These are phyloP conservation scores for Conomelus anceps DNA, from an alignment of 2,888 invertebrate genomes.

Conservation along the genomic window DNA sequence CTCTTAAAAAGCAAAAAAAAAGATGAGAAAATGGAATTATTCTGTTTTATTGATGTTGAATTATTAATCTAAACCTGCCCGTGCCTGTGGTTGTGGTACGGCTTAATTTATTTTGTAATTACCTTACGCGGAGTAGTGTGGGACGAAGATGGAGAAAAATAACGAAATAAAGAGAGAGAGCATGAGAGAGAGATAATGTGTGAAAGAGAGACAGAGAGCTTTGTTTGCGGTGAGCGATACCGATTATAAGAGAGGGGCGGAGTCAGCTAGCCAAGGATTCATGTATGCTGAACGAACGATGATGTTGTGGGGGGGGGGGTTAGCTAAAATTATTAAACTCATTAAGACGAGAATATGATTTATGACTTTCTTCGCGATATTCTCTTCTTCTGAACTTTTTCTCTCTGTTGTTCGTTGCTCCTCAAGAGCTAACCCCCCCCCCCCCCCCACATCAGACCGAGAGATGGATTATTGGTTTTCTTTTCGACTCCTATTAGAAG, in stretches of 20 bases:
- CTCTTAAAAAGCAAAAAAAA: background rate
- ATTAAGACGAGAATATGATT: background rate
- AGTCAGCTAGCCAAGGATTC: background rate
- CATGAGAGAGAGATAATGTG: background rate
- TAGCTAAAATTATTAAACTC: background rate
- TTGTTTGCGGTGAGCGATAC: background rate
- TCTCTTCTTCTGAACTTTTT: background rate
- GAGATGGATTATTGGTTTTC: background rate
- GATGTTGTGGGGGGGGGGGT: background rate
- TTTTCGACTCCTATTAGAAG: background rate
- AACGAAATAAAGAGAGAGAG: background rate
- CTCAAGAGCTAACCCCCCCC: background rate
- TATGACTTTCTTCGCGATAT: background rate
- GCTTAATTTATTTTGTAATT: background rate
- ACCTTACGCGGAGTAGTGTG: background rate
- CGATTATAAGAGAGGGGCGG: background rate
- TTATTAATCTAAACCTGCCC: background rate
- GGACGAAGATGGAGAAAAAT: background rate
- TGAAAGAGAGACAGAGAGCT: background rate
- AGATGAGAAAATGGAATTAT: background rate
- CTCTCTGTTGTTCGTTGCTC: background rate
- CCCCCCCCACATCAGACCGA: too few relatives aligned
- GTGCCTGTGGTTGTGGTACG: background rate
- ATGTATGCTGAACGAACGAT: background rate
- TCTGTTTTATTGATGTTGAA: background rate